phyloP scores from a whole-genome alignment of 2,113 vertebrate genomes.

The human region GRCh38 chr4:40372001-40372500 shows the following conservation, averaged over 20 bases:
- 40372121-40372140: neutral
- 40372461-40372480: neutral
- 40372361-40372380: neutral
- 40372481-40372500: neutral
- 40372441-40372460: neutral
- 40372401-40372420: neutral
- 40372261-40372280: neutral
- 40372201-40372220: neutral
- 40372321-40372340: neutral
- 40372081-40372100: neutral
- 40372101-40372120: neutral
- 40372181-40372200: neutral
- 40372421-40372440: neutral
- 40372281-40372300: neutral
- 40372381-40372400: neutral
- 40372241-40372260: neutral
- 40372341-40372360: neutral
- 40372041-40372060: neutral
- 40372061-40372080: neutral
- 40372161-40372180: neutral
- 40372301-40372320: neutral
- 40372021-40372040: neutral
- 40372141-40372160: neutral
- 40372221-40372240: neutral
- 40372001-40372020: constrained; percentile 8